phyloP scores from a whole-genome alignment of 2,113 vertebrate genomes.

The Neoarius graeffei region DNA sequence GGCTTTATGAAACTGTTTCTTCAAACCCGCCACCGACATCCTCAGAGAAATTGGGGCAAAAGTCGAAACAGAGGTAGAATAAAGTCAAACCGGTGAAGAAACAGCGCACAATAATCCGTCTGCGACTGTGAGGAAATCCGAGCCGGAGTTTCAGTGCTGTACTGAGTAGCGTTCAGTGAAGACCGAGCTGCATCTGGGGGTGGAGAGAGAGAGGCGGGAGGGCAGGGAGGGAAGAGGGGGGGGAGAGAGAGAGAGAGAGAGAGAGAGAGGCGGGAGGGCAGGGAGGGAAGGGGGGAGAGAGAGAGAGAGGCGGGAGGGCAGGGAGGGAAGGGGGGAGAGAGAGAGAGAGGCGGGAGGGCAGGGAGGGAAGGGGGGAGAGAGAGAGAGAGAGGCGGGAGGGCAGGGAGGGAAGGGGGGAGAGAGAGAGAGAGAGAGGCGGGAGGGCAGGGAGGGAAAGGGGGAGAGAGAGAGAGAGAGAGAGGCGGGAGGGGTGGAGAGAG shows the following conservation, averaged over 20 bases:
- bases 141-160: not conserved
- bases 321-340: no score
- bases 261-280: no score
- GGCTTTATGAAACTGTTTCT: constrained; percentile 93
- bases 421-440: no score
- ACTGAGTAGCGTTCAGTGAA: not conserved
- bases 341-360: no score
- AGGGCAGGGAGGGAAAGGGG: no score
- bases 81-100: not conserved
- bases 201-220: not conserved
- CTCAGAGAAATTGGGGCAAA: constrained; percentile 28
- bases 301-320: no score
- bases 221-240: not conserved
- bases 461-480: no score
- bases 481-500: no score
- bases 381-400: no score
- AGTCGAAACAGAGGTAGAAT: not conserved
- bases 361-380: no score
- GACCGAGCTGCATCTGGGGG: not conserved
- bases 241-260: not conserved
- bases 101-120: not conserved
- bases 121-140: not conserved
- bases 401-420: no score
- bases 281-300: no score
- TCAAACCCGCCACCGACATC: constrained; percentile 89